phyloP scores from a whole-genome alignment of 1,140 invertebrate species.

The Sitobion miscanthi region DNA sequence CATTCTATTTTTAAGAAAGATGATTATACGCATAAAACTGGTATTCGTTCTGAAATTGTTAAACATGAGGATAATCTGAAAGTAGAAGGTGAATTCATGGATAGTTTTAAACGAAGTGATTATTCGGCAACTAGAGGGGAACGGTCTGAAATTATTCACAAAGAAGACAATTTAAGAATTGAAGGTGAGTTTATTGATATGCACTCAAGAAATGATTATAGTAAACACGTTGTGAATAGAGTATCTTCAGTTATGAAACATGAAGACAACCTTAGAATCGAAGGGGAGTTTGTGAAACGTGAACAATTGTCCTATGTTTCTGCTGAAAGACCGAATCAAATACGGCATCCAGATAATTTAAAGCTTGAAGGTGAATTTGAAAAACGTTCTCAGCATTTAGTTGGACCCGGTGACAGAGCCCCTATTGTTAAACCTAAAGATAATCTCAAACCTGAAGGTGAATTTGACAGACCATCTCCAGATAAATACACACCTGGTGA shows the following conservation, averaged over 20 bases:
- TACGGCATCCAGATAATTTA: conserved; percentile 67
- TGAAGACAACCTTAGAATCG: conserved; percentile 64
- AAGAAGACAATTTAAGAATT: conserved; percentile 65
- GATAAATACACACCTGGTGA: conserved; percentile 61
- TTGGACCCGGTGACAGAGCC: conserved; percentile 62
- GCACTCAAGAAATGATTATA: conserved; percentile 63
- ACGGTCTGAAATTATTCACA: conserved; percentile 58
- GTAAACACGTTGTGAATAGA: conserved; percentile 63
- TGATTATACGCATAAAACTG: conserved; percentile 57
- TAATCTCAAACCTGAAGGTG: conserved; percentile 71
- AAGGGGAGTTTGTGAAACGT: conserved; percentile 65
- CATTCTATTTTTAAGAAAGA: conserved; percentile 59
- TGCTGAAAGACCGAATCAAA: conserved; percentile 66
- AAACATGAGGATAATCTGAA: conserved; percentile 63
- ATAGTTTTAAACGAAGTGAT: conserved; percentile 60
- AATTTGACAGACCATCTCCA: conserved; percentile 61
- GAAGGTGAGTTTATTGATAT: conserved; percentile 68
- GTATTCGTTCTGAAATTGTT: conserved; percentile 62
- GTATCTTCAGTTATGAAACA: conserved; percentile 64
- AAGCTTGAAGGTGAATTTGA: conserved; percentile 67
- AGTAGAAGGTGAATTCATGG: conserved; percentile 64
- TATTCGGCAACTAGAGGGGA: conserved; percentile 61
- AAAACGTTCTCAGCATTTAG: conserved; percentile 66
- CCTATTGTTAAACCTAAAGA: conserved; percentile 64
- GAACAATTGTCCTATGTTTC: conserved; percentile 60